Evolutionary conservation across 1,140 invertebrate species (phyloP).

Genomic region (Magallana gigas): DNA sequence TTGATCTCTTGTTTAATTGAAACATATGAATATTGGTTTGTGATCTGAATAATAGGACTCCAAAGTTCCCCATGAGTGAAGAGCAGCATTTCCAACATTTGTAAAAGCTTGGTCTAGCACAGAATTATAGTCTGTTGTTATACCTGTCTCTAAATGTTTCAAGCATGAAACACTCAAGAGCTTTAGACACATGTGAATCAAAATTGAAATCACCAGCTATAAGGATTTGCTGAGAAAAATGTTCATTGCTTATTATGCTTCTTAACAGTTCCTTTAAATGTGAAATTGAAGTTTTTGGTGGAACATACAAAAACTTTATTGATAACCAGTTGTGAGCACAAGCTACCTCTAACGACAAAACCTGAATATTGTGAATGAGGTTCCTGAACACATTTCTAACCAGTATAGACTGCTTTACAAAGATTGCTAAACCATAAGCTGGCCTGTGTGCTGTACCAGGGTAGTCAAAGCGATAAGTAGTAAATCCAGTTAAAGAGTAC

Average conservation of each 20-base stretch:
- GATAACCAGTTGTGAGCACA: neutral
- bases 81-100: neutral
- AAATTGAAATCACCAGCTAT: slow-evolving; percentile 40
- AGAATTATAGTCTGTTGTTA: slow-evolving; percentile 24
- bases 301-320: slow-evolving; percentile 24
- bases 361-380: neutral
- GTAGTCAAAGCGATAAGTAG: neutral
- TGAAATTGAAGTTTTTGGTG: neutral
- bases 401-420: neutral
- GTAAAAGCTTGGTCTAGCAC: neutral
- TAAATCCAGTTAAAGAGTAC: neutral
- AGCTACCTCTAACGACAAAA: neutral
- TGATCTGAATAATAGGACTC: slow-evolving; percentile 35
- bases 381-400: neutral
- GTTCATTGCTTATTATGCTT: too few species aligned
- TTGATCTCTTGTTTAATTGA: neutral
- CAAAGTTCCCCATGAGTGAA: neutral
- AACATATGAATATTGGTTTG: slow-evolving; percentile 1
- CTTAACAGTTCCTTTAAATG: neutral
- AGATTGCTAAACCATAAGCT: slow-evolving; percentile 21
- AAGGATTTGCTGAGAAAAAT: neutral
- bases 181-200: neutral
- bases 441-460: neutral
- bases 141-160: neutral
- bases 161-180: neutral